Evolutionary conservation across 1,140 invertebrate genomes (phyloP).

Genomic region (Drosophila takahashii): DNA sequence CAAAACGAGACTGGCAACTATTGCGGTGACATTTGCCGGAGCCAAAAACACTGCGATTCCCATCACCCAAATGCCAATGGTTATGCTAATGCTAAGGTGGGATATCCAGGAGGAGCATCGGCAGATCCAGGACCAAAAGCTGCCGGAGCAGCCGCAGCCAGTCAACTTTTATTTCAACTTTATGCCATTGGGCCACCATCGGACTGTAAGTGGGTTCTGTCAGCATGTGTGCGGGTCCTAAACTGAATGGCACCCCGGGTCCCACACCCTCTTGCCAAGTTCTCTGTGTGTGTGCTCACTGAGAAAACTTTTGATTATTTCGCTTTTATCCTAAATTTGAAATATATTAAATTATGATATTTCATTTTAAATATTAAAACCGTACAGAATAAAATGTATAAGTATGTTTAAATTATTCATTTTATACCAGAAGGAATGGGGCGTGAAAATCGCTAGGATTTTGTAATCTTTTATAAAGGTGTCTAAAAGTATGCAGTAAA

Average conservation of each 20-base stretch:
- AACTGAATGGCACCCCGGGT: conserved; percentile 8
- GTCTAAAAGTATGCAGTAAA: background rate
- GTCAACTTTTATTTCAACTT: conserved; percentile 77
- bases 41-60: conserved; percentile 38
- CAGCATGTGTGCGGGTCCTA: conserved; percentile 64
- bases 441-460: no score
- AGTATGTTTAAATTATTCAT: background rate
- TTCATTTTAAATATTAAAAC: background rate
- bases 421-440: no score
- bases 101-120: conserved; percentile 27
- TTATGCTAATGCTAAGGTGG: conserved; percentile 55
- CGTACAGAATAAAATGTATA: no score
- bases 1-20: conserved; percentile 22
- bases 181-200: conserved; percentile 70
- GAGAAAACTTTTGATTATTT: background rate
- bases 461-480: no score
- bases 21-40: conserved; percentile 35
- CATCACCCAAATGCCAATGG: conserved; percentile 54
- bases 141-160: conserved; percentile 36
- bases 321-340: no score
- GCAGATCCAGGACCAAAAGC: background rate
- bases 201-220: conserved; percentile 68
- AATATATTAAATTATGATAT: no score
- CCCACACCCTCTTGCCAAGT: background rate
- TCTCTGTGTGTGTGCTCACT: conserved; percentile 12